phyloP scores from a whole-genome alignment of 1,140 invertebrate species.

The Panulirus ornatus region DNA sequence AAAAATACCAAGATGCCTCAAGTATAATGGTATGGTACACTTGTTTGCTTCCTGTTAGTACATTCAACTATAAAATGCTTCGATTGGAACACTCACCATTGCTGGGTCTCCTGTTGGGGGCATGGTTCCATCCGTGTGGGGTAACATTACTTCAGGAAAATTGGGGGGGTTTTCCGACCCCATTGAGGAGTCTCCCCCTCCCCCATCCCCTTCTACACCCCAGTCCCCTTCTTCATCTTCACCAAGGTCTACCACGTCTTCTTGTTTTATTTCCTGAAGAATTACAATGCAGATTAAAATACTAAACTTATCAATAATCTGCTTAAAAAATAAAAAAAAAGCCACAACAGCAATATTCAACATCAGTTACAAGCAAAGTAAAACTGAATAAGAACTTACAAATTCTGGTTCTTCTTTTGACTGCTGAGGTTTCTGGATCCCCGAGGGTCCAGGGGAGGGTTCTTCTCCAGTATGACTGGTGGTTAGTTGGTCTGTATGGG shows the following conservation, averaged over 20 bases:
- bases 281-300: neutral
- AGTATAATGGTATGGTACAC: neutral
- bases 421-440: slow-evolving; percentile 69
- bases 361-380: neutral
- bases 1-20: neutral
- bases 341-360: neutral
- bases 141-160: slow-evolving; percentile 74
- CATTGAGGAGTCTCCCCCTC: slow-evolving; percentile 69
- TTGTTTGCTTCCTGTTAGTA: slow-evolving; percentile 60
- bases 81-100: slow-evolving; percentile 75
- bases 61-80: slow-evolving; percentile 33
- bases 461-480: slow-evolving; percentile 55
- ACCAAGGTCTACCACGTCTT: slow-evolving; percentile 74
- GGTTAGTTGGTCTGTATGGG: slow-evolving; percentile 30
- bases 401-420: slow-evolving; percentile 74
- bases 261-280: slow-evolving; percentile 75
- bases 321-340: neutral
- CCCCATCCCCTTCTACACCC: slow-evolving; percentile 73
- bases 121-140: slow-evolving; percentile 68
- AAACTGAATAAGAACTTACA: slow-evolving; percentile 61
- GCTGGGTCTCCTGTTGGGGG: slow-evolving; percentile 70
- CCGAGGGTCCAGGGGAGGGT: slow-evolving; percentile 71
- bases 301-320: neutral
- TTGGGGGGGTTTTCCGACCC: slow-evolving; percentile 73
- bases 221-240: slow-evolving; percentile 75